phyloP scores from a whole-genome alignment of 2,888 invertebrate species.

The Perdita meconis region DNA sequence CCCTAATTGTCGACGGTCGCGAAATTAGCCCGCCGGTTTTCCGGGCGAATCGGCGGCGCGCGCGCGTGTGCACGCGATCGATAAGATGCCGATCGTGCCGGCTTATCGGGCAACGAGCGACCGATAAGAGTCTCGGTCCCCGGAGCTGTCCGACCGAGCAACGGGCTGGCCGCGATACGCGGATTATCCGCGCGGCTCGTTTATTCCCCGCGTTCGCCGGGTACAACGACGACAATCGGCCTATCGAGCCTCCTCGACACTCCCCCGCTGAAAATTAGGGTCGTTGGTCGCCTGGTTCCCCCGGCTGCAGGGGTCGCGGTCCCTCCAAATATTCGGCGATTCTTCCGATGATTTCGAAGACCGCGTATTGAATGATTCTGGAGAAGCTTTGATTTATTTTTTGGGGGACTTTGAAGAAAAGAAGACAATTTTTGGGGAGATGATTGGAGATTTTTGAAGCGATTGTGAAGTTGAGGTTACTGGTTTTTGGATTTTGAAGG shows the following conservation, averaged over 20 bases:
- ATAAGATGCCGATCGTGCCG: constrained; percentile 70
- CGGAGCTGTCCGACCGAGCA: constrained; percentile 53
- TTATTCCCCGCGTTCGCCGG: constrained; percentile 58
- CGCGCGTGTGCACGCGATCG: constrained; percentile 65
- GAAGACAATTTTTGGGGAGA: background rate
- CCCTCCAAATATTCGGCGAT: too few relatives aligned
- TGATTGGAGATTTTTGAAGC: background rate
- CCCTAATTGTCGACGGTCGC: constrained; percentile 39
- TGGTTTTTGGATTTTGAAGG: too few relatives aligned
- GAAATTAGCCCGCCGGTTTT: constrained; percentile 51
- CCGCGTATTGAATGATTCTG: background rate
- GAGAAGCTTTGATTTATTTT: background rate
- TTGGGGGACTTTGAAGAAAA: background rate
- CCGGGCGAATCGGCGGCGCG: constrained; percentile 25
- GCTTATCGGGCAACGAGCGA: constrained; percentile 65
- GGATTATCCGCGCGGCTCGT: constrained; percentile 67
- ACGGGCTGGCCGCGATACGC: constrained; percentile 57
- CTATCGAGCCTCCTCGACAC: constrained; percentile 33
- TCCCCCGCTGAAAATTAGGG: constrained; percentile 22
- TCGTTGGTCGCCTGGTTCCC: constrained; percentile 2
- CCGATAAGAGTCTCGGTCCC: constrained; percentile 66
- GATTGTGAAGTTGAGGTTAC: too few relatives aligned
- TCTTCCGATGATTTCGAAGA: too few relatives aligned
- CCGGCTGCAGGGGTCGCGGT: background rate
- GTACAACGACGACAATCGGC: constrained; percentile 51